Conservation (phyloP, 2,888 invertebrate genomes). For the Orchestes rusci region DNA sequence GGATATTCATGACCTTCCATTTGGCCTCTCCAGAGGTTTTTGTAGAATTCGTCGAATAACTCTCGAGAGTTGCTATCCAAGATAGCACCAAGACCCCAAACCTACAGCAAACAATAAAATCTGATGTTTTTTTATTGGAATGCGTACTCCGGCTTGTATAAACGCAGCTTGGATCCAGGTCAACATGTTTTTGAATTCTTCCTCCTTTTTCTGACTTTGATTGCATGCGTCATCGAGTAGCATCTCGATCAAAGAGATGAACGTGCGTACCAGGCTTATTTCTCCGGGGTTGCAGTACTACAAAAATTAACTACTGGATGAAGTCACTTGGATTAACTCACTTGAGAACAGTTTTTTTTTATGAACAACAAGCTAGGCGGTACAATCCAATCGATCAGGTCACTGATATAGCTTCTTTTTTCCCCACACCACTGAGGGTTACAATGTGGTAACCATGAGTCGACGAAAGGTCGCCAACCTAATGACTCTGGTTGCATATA, state of each 20-base stretch:
- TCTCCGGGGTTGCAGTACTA: constrained; percentile 58
- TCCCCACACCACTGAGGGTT: constrained; percentile 64
- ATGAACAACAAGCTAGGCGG: constrained; percentile 70
- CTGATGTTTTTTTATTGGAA: not conserved
- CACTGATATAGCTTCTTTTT: constrained; percentile 52
- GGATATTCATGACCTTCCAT: constrained; percentile 50
- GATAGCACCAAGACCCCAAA: constrained; percentile 83
- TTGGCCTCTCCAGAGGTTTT: constrained; percentile 48
- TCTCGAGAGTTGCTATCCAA: constrained; percentile 65
- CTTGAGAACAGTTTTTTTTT: constrained; percentile 57
- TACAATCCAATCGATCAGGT: constrained; percentile 69
- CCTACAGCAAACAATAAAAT: constrained; percentile 29
- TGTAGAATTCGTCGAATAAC: constrained; percentile 58
- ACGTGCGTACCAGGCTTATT: constrained; percentile 63
- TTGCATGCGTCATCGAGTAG: constrained; percentile 63
- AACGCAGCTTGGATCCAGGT: constrained; percentile 73
- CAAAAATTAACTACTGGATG: not conserved
- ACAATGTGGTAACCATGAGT: constrained; percentile 69
- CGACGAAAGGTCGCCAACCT: constrained; percentile 74
- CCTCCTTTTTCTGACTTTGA: constrained; percentile 43
- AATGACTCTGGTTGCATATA: constrained; percentile 79
- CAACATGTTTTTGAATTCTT: constrained; percentile 61
- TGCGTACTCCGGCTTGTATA: constrained; percentile 54
- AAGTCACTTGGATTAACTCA: constrained; percentile 2
- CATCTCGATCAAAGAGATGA: constrained; percentile 71